Percentiles rank a stretch among this genome's conserved stretches.
Evolutionary conservation across 2,797 vertebrate species (phyloP).

Genomic region (Spinibarbus caldwelli): DNA sequence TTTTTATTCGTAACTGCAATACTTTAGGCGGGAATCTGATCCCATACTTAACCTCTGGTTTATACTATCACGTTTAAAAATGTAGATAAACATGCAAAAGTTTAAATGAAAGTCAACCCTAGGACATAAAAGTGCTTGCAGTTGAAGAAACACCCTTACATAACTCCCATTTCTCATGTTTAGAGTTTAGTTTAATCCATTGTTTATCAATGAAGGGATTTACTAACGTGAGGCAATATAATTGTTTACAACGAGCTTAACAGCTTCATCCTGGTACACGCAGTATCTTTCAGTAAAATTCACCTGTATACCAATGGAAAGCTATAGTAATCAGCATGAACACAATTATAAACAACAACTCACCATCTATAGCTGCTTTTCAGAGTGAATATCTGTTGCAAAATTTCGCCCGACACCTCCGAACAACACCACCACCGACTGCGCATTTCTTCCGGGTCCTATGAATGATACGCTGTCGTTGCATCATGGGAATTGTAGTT

Average conservation of each 20-base stretch:
- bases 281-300: neutral
- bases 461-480: neutral
- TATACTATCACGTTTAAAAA: neutral
- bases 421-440: neutral
- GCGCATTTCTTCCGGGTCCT: conserved; percentile 28
- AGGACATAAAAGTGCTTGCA: neutral
- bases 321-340: neutral
- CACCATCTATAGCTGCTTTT: neutral
- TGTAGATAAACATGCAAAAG: neutral
- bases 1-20: no score
- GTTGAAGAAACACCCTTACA: neutral
- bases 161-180: neutral
- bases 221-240: neutral
- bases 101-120: neutral
- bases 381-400: neutral
- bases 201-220: neutral
- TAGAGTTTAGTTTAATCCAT: neutral
- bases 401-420: neutral
- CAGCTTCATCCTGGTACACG: no score
- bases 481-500: conserved; percentile 52
- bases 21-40: no score
- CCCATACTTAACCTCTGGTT: neutral
- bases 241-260: neutral
- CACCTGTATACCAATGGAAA: neutral
- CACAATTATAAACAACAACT: neutral